Percentiles rank a stretch among this genome's conserved stretches.
Conservation (phyloP, 2,113 vertebrate species). For the Tauraco erythrolophus region DNA sequence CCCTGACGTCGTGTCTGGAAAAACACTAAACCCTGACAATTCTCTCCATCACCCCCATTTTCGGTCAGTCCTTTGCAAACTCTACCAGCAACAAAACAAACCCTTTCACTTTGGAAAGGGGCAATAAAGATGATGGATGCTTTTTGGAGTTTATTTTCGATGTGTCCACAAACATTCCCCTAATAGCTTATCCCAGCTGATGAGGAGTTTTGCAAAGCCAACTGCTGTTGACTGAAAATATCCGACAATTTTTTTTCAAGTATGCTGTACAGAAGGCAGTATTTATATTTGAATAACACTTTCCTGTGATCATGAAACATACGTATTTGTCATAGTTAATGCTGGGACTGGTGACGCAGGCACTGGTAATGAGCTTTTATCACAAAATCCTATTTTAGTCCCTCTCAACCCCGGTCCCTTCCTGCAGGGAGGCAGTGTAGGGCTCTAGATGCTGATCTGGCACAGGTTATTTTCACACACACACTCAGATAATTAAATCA, state of each 20-base stretch:
- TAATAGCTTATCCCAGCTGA: conserved; percentile 43
- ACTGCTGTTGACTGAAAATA: conserved; percentile 42
- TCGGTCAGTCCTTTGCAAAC: background rate
- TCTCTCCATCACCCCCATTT: background rate
- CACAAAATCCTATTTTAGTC: background rate
- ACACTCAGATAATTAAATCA: background rate
- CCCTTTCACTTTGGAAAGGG: conserved; percentile 7
- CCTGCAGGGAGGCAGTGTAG: background rate
- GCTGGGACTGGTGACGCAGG: rapidly evolving
- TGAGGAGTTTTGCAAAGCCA: conserved; percentile 32
- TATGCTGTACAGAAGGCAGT: background rate
- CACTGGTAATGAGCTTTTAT: background rate
- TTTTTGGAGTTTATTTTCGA: conserved; percentile 14
- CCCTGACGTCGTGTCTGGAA: background rate
- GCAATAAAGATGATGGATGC: conserved; percentile 34
- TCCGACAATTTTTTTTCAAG: background rate
- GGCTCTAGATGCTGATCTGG: background rate
- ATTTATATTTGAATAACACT: background rate
- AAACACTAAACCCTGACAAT: background rate
- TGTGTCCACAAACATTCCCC: conserved; percentile 34
- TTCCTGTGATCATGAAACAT: background rate
- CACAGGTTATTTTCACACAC: background rate
- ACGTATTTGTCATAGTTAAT: background rate
- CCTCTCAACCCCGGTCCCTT: background rate
- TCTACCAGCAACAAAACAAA: background rate